phyloP scores from a whole-genome alignment of 2,113 vertebrate genomes.

The Pseudois nayaur region DNA sequence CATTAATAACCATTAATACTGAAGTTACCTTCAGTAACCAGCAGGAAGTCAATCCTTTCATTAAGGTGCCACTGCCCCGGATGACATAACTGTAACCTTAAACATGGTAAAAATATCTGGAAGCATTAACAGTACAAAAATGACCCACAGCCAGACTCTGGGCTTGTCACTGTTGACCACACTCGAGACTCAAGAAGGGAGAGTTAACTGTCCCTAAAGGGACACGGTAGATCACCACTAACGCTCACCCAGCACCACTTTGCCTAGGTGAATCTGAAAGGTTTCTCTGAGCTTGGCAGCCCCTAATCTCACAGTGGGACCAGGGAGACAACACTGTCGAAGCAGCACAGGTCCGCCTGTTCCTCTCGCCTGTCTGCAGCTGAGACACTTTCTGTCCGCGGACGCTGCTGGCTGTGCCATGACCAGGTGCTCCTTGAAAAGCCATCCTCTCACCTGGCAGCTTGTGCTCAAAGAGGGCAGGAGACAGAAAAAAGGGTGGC shows the following conservation, averaged over 20 bases:
- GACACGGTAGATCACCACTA: background rate
- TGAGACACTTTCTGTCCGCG: background rate
- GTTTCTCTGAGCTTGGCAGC: background rate
- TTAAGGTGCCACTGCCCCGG: background rate
- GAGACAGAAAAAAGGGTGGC: background rate
- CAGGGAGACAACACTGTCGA: background rate
- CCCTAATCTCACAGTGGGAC: background rate
- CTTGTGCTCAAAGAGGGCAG: background rate
- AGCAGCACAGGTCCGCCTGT: background rate
- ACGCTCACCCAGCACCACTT: background rate
- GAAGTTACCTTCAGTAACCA: background rate
- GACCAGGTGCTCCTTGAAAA: background rate
- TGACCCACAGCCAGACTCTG: background rate
- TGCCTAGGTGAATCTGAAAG: background rate
- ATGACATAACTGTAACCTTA: background rate
- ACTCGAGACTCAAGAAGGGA: background rate
- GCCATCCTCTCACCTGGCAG: background rate
- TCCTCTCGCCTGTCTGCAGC: background rate
- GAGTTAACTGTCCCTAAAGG: background rate
- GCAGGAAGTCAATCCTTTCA: background rate
- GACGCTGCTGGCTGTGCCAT: background rate
- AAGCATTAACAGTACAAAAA: background rate
- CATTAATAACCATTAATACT: background rate
- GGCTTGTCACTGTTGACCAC: background rate
- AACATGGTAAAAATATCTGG: background rate